Base-by-base conservation (phyloP, 2,888 invertebrate genomes). In the Lacanobia wlatinum region DNA sequence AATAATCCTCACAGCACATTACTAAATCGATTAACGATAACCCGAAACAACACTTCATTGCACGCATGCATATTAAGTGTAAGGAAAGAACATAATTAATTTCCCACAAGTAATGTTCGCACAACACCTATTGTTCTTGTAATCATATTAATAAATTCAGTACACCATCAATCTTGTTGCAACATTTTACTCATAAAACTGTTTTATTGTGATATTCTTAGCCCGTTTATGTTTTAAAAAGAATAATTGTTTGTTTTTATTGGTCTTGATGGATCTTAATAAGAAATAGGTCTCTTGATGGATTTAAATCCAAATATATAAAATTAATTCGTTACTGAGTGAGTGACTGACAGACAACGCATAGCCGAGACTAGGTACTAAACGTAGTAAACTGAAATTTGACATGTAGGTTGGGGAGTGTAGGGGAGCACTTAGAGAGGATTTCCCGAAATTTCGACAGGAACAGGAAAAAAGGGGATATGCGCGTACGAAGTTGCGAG, bases 81-180 rank as follows among this genome's bases (percentile, higher is more conserved):
- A 65, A 68, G 59, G 52, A 79, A 65, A 78, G 78, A 68, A 71
- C 28, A 61, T 80, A 69, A 70, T 68, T 73, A 16, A 69, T 40
- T 80, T 72, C 73, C 61, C 67, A 80, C 83, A 46, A 46, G 38
- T 43, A 53, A 71, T 53, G 73, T 82, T 82, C 84, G 69, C 82
- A 83, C 84, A 63, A 55, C 3, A 2, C 16, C 66, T 52, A 80
- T 82, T 82, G 84, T 82, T 80, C 46, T 9, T 61, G 16, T 77
- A 60, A 78, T 69, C 40, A 55, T 64, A 65, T 68, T 73, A 70
- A 73, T 83, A 50, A 55, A 73, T 71, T 62, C 58, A 76, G 52
- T 58, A n/a, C 28, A 16, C 43, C 70, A 69, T 80, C 70, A 55
- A 73, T 83, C 80, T 50, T 46, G n/a, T 76, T 83, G 48, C 70